Conservation (phyloP, 2,797 vertebrate genomes). For the Morelia viridis region DNA sequence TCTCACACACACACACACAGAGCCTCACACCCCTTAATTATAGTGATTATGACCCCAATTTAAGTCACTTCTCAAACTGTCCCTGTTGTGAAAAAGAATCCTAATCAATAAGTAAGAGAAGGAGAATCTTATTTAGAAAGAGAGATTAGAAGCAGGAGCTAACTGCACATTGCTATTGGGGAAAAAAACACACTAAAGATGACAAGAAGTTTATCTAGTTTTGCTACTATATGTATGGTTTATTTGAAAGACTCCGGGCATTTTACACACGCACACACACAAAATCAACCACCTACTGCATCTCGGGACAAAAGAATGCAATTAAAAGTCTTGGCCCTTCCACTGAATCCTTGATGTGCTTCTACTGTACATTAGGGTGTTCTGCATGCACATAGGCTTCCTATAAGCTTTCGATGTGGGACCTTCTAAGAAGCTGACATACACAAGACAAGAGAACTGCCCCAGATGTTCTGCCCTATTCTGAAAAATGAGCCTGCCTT, state of each 20-base stretch:
- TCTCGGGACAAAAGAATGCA: not conserved
- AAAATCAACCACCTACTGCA: not conserved
- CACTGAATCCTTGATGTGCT: not conserved
- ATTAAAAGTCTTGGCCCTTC: not conserved
- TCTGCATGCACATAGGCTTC: not conserved
- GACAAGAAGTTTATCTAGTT: not conserved
- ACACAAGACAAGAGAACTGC: too few species aligned
- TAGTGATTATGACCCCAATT: not conserved
- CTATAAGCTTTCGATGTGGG: not conserved
- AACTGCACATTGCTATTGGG: not conserved
- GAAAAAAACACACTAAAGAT: not conserved
- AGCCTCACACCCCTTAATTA: not conserved
- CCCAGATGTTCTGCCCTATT: not conserved
- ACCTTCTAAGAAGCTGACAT: not conserved
- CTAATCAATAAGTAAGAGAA: not conserved
- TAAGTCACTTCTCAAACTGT: not conserved
- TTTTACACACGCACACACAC: not conserved
- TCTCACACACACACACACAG: fast-evolving
- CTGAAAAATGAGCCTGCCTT: not conserved
- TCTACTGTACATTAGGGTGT: not conserved
- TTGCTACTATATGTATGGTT: not conserved
- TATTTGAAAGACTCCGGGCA: not conserved
- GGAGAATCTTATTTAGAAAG: not conserved
- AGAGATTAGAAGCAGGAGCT: not conserved
- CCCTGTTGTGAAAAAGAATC: not conserved